Base-by-base conservation (phyloP, 2,797 vertebrate genomes). In the Coreius guichenoti region DNA sequence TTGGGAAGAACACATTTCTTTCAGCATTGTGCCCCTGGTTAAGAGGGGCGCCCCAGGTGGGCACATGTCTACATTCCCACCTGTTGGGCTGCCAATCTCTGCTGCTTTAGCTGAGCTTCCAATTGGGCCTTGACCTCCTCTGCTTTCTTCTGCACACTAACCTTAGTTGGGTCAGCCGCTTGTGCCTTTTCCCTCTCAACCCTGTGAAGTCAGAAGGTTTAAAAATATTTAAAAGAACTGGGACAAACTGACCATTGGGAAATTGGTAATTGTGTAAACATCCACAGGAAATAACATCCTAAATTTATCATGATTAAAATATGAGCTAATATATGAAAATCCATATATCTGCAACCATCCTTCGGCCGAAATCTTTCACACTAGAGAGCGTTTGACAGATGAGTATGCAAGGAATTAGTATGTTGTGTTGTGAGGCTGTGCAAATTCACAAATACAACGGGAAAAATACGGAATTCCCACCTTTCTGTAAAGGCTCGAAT, bases 401-500 rank as follows among this genome's bases (percentile, higher is more conserved):
- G 29, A 75, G 29, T 33, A 61, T 26, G 11, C 56, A 75, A 23
- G 5, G 47, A 33, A 54, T 54, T 31, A 36, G 2, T 56, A 23
- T 8, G 39, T 47, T 47, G n/a, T 6, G 0, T 47, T 47, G 8
- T 47, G 26, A 73, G 31, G 21, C 6, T 0, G 12, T n/a, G 74
- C 33, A 54, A 23, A n/a, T 56, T 56, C 6, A 61, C 75, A 29
- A 17, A 31, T 17, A 17, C 6, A 65, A 31, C 29, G 1, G n/a
- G 12, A 67, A 36, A 80, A 49, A 58, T 3, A 61, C 43, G 3
- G 2, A 43, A 54, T 69, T 36, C 84, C 82, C 92, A 99, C 98
- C 97, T 97, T 93, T 99, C 98, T 86, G 98, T 94, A 94, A 99
- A 99, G 61, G 97, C 98, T 93, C 97, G 96, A 91, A 99, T 99